Evolutionary conservation across 2,113 vertebrate species (phyloP).

Genomic region (Emydocephalus ijimae): DNA sequence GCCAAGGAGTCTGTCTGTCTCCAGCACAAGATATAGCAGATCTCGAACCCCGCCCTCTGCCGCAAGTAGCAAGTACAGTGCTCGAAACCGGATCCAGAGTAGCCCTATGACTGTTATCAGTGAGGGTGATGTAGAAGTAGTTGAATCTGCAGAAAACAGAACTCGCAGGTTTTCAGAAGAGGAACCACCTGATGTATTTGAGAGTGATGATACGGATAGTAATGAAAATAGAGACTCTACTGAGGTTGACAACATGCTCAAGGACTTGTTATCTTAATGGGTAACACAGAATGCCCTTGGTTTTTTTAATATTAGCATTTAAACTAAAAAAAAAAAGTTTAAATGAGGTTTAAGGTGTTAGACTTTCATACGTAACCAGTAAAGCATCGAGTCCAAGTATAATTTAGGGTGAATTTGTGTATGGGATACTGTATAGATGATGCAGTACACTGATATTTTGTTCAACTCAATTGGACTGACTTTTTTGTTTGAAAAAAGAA

Average conservation of each 20-base stretch:
- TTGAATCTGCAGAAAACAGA: conserved; percentile 71
- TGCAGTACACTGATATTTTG: conserved; percentile 27
- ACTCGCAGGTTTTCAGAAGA: conserved; percentile 45
- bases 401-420: conserved; percentile 40
- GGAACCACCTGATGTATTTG: conserved; percentile 50
- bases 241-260: conserved; percentile 18
- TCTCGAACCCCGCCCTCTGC: conserved; percentile 91
- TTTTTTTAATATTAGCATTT: not conserved
- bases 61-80: conserved; percentile 93
- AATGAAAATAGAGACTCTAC: conserved; percentile 39
- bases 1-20: conserved; percentile 77
- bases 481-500: conserved; percentile 55
- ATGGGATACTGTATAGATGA: conserved; percentile 41
- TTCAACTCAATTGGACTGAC: conserved; percentile 35
- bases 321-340: conserved; percentile 62
- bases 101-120: conserved; percentile 98
- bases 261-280: conserved; percentile 45
- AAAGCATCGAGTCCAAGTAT: conserved; percentile 39
- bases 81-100: conserved; percentile 90
- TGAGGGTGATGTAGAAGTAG: conserved; percentile 87
- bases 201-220: conserved; percentile 40
- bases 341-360: conserved; percentile 42
- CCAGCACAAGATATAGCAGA: conserved; percentile 80
- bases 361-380: conserved; percentile 26
- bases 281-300: not conserved